These are phyloP conservation scores for Neolamprologus multifasciatus DNA, from an alignment of 2,797 vertebrate species.

Conservation along the genomic window DNA sequence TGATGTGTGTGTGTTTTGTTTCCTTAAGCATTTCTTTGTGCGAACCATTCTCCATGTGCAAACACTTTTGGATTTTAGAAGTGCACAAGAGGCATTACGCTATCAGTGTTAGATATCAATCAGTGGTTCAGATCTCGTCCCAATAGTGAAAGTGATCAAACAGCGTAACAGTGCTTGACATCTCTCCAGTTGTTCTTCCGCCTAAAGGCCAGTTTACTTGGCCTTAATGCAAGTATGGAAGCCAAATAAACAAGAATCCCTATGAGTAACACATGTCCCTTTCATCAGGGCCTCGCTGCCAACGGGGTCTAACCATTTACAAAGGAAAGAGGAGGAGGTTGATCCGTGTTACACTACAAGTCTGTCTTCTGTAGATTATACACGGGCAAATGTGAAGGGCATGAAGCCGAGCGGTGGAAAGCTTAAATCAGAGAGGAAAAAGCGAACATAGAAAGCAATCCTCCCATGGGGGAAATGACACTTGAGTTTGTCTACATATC, in stretches of 20 bases:
- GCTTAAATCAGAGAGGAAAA: background rate
- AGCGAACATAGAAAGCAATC: background rate
- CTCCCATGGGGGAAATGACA: background rate
- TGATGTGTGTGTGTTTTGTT: background rate
- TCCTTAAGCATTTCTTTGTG: background rate
- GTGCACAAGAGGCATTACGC: background rate
- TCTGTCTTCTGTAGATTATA: conserved; percentile 39
- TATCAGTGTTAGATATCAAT: background rate
- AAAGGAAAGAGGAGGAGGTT: background rate
- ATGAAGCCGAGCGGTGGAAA: background rate
- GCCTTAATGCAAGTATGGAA: conserved; percentile 59
- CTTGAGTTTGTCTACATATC: background rate
- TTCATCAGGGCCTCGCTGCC: conserved; percentile 68
- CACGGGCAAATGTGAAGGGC: background rate
- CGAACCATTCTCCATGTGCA: background rate
- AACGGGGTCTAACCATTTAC: conserved; percentile 40
- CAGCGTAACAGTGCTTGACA: background rate
- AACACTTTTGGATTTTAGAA: background rate
- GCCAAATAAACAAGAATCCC: conserved; percentile 66
- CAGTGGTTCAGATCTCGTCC: background rate
- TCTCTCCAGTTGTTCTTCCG: conserved; percentile 26
- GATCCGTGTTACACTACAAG: conserved; percentile 32
- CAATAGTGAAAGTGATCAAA: background rate
- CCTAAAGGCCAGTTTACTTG: conserved; percentile 38
- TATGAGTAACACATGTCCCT: conserved; percentile 72